Evolutionary conservation across 2,797 vertebrate species (phyloP).

Genomic region (Knipowitschia caucasica): DNA sequence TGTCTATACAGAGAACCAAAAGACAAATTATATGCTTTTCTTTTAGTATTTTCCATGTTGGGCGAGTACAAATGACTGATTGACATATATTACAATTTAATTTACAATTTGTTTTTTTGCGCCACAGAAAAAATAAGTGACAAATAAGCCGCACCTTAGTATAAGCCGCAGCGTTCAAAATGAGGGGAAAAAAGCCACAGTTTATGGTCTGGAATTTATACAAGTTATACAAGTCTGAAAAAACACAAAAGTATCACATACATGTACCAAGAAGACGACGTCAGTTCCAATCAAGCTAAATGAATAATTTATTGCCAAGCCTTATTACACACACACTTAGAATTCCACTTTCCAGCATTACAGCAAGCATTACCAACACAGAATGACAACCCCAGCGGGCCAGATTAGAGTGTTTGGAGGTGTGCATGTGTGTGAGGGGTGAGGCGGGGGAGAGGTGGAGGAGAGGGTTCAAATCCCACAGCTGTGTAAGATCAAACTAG

Average conservation of each 20-base stretch:
- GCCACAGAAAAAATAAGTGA: no score
- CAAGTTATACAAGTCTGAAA: background rate
- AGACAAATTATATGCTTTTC: no score
- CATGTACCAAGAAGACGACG: background rate
- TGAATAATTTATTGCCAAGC: no score
- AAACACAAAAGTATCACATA: background rate
- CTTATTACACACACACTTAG: background rate
- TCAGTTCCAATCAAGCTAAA: background rate
- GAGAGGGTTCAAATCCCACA: constrained; percentile 42
- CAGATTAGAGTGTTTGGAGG: constrained; percentile 14
- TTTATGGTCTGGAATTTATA: constrained; percentile 6
- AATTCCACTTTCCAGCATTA: constrained; percentile 7
- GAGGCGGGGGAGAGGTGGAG: background rate
- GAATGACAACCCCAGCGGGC: constrained; percentile 25
- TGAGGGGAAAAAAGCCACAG: constrained; percentile 12
- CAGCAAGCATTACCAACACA: constrained; percentile 7
- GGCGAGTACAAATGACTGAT: no score
- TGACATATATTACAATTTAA: no score
- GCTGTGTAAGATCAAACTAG: constrained; percentile 51
- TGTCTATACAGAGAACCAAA: no score
- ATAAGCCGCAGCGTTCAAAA: no score
- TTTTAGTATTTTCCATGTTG: no score
- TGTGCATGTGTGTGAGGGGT: background rate
- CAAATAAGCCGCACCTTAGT: no score
- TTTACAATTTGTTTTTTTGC: no score